These are phyloP conservation scores for Malaclemys terrapin DNA, from an alignment of 2,113 vertebrate genomes.

Conservation along the genomic window DNA sequence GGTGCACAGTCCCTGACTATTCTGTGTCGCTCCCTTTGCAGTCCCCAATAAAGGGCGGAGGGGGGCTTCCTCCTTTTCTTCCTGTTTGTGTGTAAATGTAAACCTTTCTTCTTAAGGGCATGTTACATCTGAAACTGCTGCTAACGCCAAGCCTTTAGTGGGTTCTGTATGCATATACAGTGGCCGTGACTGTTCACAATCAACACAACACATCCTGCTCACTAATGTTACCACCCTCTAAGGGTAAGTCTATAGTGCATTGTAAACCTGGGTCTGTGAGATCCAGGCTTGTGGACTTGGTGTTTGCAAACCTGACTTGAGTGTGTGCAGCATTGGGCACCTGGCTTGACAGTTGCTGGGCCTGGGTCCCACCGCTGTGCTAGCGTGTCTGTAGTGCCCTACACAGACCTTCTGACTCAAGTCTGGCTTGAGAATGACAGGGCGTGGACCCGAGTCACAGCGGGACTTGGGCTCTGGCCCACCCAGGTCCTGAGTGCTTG, in stretches of 20 bases:
- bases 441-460: not conserved
- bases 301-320: not conserved
- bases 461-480: no score
- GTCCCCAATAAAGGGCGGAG: rapidly evolving
- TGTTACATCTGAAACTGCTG: not conserved
- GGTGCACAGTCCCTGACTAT: not conserved
- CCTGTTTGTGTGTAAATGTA: rapidly evolving
- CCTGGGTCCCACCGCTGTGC: no score
- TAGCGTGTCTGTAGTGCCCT: not conserved
- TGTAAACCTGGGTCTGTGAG: not conserved
- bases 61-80: not conserved
- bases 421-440: not conserved
- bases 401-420: not conserved
- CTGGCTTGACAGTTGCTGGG: not conserved
- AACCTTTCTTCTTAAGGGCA: not conserved
- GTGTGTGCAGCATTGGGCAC: not conserved
- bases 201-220: not conserved
- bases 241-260: not conserved
- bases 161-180: not conserved
- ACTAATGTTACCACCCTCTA: rapidly evolving
- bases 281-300: not conserved
- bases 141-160: rapidly evolving
- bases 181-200: not conserved
- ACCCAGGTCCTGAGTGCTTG: not conserved
- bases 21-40: not conserved